phyloP scores from a whole-genome alignment of 1,140 invertebrate genomes.

The Pararge aegeria region DNA sequence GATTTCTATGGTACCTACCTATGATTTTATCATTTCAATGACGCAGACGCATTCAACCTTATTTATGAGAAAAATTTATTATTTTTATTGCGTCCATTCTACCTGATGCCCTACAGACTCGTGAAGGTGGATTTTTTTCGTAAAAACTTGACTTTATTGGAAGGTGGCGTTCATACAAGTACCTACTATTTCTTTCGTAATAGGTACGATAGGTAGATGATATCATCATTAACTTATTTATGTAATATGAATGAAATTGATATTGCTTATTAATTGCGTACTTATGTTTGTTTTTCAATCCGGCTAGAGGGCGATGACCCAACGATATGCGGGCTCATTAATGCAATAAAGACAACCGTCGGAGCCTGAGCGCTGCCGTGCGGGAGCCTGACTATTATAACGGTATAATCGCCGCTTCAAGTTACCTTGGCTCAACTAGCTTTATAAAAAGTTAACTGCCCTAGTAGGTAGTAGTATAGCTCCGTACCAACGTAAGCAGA shows the following conservation, averaged over 20 bases:
- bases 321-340: constrained; percentile 64
- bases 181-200: not conserved
- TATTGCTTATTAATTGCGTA: not conserved
- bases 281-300: constrained; percentile 22
- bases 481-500: not conserved
- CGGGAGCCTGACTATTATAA: constrained; percentile 52
- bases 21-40: not conserved
- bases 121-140: constrained; percentile 13
- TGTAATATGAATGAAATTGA: not conserved
- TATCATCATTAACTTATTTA: not conserved
- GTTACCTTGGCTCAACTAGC: constrained; percentile 26
- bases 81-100: constrained; percentile 13
- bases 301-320: constrained; percentile 48
- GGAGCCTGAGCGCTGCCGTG: constrained; percentile 35
- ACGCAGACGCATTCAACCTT: constrained; percentile 6
- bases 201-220: not conserved
- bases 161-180: not conserved
- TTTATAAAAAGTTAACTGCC: constrained; percentile 25
- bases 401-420: constrained; percentile 37
- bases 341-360: constrained; percentile 59
- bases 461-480: not conserved
- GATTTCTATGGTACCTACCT: too few species aligned
- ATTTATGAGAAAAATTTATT: constrained; percentile 13
- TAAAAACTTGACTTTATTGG: not conserved
- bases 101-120: constrained; percentile 18